Conservation (phyloP, 2,888 invertebrate genomes). For the Reticulitermes lucifugus region DNA sequence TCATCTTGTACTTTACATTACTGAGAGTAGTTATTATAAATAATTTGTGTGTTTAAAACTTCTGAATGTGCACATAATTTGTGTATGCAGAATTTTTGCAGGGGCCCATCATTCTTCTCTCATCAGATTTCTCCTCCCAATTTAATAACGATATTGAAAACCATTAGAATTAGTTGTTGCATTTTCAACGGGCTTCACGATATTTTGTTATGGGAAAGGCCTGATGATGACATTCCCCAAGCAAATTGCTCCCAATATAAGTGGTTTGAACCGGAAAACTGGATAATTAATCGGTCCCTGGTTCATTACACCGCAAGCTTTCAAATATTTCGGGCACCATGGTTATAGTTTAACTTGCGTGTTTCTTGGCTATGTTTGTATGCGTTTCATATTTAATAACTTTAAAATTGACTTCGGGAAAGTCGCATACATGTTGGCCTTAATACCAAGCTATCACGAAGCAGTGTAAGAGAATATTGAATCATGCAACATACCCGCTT, state of each 20-base stretch:
- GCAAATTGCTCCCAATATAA: neutral
- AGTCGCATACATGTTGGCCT: neutral
- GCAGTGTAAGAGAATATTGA: neutral
- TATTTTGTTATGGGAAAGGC: too few species aligned
- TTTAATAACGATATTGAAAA: too few species aligned
- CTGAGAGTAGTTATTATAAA: too few species aligned
- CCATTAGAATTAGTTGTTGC: too few species aligned
- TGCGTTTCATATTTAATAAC: slow-evolving; percentile 30
- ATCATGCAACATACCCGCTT: neutral
- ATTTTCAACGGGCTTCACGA: too few species aligned
- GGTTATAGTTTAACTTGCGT: neutral
- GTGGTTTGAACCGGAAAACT: neutral
- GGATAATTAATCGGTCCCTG: slow-evolving; percentile 6
- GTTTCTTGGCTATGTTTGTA: slow-evolving; percentile 25
- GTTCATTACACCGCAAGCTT: neutral
- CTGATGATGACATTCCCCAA: neutral
- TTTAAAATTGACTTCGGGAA: slow-evolving; percentile 20
- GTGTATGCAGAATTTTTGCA: too few species aligned
- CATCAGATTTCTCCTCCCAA: too few species aligned
- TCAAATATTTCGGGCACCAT: slow-evolving; percentile 1
- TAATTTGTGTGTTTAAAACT: too few species aligned
- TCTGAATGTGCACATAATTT: too few species aligned
- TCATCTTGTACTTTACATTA: too few species aligned
- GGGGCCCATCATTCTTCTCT: too few species aligned
- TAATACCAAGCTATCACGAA: slow-evolving; percentile 3